Evolutionary conservation across 2,888 invertebrate genomes (phyloP), one percentile per base, ranked within the genome.

Genomic region (Thymelicus lineola): DNA sequence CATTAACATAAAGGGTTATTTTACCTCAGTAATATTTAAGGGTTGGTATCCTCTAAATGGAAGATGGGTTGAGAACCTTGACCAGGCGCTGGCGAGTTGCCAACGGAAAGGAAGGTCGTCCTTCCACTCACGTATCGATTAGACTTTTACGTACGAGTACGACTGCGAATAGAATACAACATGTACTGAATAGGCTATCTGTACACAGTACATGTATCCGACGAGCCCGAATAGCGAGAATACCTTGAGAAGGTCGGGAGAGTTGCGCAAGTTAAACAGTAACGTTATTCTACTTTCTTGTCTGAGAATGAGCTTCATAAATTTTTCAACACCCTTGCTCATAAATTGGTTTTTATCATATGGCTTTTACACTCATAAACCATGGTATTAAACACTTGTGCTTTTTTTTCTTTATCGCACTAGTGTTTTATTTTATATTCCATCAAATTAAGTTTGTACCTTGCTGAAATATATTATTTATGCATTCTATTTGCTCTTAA

Each of bases 61-160:
- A 38, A 50, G 66, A 66, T 28, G 53, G 28, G 53, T 45, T 3
- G 28, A 45, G 50, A 50, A 35, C 69, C 55, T 69, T 66, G 69
- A 42, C 72, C 72, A 67, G 61, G 68, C 62, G 66, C 62, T 71
- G 71, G 61, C 66, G 38, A 17, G 58, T 38, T 70, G 70, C 70
- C 70, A 70, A 20, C 28, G 6, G 15, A 42, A 55, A 60, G 35
- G 42, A 68, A 62, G 61, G 67, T 58, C 66, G 66, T 66, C 66
- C 66, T 66, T 66, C 65, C 58, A 46, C 67, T 12, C 17, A 38
- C 57, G 65, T 50, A 53, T 64, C 53, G 65, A 65, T 60, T 59
- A 60, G 50, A 58, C 46, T 38, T 15, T 53, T 60, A 61, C 60
- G 60, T 67, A 61, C 50, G 15, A 35, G n/a, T n/a, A 35, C 61